Evolutionary conservation across 2,113 vertebrate genomes (phyloP).

Genomic region (Saccopteryx leptura): DNA sequence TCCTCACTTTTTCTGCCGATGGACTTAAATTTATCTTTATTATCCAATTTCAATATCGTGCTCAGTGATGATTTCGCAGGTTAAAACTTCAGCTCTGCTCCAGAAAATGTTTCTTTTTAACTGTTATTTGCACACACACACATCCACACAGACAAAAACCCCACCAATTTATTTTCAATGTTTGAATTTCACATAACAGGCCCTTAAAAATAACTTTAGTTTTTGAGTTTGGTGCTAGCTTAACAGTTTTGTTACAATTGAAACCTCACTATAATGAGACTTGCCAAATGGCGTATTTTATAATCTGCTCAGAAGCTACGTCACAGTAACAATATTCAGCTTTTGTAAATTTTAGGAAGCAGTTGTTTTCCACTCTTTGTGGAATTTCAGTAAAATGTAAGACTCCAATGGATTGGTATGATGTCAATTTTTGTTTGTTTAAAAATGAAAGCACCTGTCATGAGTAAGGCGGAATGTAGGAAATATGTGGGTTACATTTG

Average conservation of each 20-base stretch:
- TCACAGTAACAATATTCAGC: neutral
- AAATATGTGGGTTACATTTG: neutral
- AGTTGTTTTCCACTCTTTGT: neutral
- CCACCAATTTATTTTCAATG: constrained; percentile 17
- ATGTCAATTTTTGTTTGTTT: neutral
- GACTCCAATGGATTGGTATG: neutral
- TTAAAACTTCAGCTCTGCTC: constrained; percentile 9
- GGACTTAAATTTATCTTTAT: neutral
- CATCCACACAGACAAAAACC: neutral
- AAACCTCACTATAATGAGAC: neutral
- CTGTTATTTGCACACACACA: neutral
- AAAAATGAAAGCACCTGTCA: constrained; percentile 18
- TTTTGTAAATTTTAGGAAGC: neutral
- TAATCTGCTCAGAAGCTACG: neutral
- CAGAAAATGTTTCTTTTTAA: neutral
- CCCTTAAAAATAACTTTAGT: neutral
- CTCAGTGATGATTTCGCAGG: neutral
- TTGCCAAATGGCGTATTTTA: neutral
- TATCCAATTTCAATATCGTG: neutral
- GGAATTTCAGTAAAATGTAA: neutral
- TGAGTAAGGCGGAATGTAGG: neutral
- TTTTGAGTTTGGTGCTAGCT: neutral
- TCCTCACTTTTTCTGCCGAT: neutral
- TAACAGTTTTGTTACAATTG: neutral
- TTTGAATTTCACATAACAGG: neutral